Conservation (phyloP, 2,888 invertebrate species). For the Troides aeacus region DNA sequence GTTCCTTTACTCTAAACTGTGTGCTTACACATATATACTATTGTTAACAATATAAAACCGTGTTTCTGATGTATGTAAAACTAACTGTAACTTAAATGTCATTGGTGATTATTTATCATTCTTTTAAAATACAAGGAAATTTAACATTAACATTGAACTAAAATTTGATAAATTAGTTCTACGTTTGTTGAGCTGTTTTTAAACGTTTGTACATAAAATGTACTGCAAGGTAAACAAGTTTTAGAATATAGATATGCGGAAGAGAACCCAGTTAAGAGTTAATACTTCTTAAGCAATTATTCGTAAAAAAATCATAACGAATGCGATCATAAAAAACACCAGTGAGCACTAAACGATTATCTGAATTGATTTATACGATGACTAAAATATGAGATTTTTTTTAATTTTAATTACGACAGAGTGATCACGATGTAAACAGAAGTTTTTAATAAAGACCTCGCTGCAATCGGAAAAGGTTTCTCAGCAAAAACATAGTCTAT, state of each 20-base stretch:
- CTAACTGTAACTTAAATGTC: too few species aligned
- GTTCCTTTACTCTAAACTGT: too few species aligned
- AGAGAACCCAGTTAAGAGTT: background rate
- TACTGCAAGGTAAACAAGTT: constrained; percentile 37
- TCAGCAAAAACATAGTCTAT: too few species aligned
- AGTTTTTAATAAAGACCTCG: too few species aligned
- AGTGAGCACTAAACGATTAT: background rate
- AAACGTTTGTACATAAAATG: constrained; percentile 15
- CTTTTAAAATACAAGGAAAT: background rate
- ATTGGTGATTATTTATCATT: too few species aligned
- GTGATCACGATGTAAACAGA: too few species aligned
- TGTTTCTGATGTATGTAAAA: too few species aligned
- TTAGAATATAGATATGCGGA: constrained; percentile 21
- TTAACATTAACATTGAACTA: background rate
- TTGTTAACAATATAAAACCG: too few species aligned
- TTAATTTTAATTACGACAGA: too few species aligned
- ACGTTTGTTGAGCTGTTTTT: background rate
- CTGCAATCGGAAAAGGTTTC: too few species aligned
- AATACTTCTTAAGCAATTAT: background rate
- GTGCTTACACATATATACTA: too few species aligned
- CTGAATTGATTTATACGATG: background rate
- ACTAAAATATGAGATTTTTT: too few species aligned
- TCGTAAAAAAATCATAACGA: background rate
- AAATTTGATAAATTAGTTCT: constrained; percentile 1
- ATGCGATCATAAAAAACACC: background rate